Evolutionary conservation across 1,140 invertebrate species (phyloP).

Genomic region (Drosophila nigrodunni): DNA sequence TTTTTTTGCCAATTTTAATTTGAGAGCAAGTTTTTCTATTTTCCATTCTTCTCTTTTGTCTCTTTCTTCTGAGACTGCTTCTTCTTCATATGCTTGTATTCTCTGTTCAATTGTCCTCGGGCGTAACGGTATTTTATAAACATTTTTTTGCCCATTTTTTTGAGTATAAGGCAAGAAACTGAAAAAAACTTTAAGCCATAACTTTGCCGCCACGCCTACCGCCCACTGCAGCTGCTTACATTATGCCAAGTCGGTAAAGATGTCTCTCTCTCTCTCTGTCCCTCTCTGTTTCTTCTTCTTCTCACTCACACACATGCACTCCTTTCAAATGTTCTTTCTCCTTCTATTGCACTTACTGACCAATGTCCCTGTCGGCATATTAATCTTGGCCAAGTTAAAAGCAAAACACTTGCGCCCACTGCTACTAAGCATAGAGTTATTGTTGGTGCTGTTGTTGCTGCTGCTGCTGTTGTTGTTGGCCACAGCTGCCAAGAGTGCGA

Average conservation of each 20-base stretch:
- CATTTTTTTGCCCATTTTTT: neutral
- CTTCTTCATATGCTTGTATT: constrained; percentile 27
- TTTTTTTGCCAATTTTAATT: constrained; percentile 16
- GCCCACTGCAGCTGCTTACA: constrained; percentile 38
- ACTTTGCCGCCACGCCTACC: constrained; percentile 51
- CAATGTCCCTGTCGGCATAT: constrained; percentile 46
- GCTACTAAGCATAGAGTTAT: constrained; percentile 37
- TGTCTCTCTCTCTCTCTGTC: neutral
- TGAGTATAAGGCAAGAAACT: constrained; percentile 1
- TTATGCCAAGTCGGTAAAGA: constrained; percentile 48
- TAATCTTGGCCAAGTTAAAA: constrained; percentile 65
- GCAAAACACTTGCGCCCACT: constrained; percentile 76
- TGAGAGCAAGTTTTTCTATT: constrained; percentile 14
- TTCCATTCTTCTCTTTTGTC: neutral
- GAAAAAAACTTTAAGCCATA: constrained; percentile 60
- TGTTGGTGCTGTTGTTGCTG: constrained; percentile 38
- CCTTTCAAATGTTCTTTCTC: neutral
- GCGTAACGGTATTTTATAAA: neutral
- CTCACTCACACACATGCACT: neutral
- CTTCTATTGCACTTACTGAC: constrained; percentile 13
- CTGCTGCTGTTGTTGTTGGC: constrained; percentile 47
- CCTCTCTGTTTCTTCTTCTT: neutral
- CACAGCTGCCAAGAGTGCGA: constrained; percentile 75
- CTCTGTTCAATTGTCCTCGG: constrained; percentile 29
- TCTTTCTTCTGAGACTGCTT: neutral